phyloP scores from a whole-genome alignment of 1,140 invertebrate species.

The Lepidostoma basale region DNA sequence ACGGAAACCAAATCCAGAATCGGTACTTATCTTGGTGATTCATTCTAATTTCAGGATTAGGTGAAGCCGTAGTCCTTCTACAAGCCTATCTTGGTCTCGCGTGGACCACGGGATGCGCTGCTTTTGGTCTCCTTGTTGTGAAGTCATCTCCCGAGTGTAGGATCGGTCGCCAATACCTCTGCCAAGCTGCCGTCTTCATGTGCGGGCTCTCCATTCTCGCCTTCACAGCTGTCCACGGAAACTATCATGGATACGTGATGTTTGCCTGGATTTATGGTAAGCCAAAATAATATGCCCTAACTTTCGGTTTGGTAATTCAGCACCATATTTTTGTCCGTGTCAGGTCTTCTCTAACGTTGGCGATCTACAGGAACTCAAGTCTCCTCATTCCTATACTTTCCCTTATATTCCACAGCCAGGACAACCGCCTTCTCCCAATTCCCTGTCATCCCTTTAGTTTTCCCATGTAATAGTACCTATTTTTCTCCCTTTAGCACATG shows the following conservation, averaged over 20 bases:
- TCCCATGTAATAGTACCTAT: no score
- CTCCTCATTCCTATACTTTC: no score
- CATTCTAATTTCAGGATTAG: slow-evolving; percentile 57
- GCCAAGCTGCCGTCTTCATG: slow-evolving; percentile 77
- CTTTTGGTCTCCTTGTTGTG: slow-evolving; percentile 81
- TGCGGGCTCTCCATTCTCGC: slow-evolving; percentile 81
- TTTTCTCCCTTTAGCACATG: no score
- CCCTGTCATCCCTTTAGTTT: no score
- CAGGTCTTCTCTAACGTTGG: no score
- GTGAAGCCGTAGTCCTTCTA: slow-evolving; percentile 72
- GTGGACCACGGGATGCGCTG: slow-evolving; percentile 80
- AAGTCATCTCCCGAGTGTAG: slow-evolving; percentile 83
- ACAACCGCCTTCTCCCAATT: no score
- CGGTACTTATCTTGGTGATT: no score
- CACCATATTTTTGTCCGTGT: no score
- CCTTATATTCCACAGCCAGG: no score
- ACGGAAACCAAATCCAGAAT: no score
- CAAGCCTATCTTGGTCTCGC: slow-evolving; percentile 82
- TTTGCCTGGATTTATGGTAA: slow-evolving; percentile 84
- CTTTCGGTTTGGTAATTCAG: no score
- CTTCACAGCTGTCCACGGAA: slow-evolving; percentile 80
- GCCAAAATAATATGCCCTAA: slow-evolving; percentile 1
- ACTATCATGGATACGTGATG: slow-evolving; percentile 78
- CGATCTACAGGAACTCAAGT: no score
- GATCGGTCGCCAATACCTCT: slow-evolving; percentile 84